A percentile compares a stretch with the other conserved stretches of the same genome.
phyloP scores from a whole-genome alignment of 2,797 vertebrate species.

The Cyclopterus lumpus region DNA sequence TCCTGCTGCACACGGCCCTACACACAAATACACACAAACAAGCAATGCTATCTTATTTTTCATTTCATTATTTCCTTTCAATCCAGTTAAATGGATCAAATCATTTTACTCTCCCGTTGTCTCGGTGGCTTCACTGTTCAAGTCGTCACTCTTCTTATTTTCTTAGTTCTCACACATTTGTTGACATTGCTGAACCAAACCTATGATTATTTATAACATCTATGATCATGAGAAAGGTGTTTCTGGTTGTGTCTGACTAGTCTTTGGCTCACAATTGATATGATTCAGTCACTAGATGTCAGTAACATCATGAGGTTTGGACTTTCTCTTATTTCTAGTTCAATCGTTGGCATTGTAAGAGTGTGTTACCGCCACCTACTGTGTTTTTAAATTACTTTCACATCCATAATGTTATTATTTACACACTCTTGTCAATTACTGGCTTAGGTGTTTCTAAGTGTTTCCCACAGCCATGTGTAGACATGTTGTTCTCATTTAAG shows the following conservation, averaged over 20 bases:
- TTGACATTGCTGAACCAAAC: not conserved
- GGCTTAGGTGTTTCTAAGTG: not conserved
- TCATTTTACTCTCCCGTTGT: not conserved
- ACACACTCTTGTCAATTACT: not conserved
- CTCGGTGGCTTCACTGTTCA: no score
- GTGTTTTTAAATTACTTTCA: not conserved
- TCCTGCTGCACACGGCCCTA: slow-evolving; percentile 95
- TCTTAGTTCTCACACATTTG: not conserved
- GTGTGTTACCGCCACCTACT: not conserved
- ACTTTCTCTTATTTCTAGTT: not conserved
- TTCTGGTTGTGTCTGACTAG: not conserved
- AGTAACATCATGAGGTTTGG: not conserved
- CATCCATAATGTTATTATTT: not conserved
- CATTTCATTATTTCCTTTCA: not conserved
- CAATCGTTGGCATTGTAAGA: not conserved
- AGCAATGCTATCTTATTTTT: not conserved
- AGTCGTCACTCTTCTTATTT: not conserved
- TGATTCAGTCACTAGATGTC: slow-evolving; percentile 3
- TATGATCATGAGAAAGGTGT: not conserved
- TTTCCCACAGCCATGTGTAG: not conserved
- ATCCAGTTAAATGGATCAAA: not conserved
- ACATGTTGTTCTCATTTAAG: not conserved
- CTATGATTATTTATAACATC: not conserved
- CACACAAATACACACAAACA: slow-evolving; percentile 45
- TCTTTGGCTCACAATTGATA: not conserved